Evolutionary conservation across 2,888 invertebrate species (phyloP), one percentile per base, ranked within the genome.

Genomic region (Parapristionchus giblindavisi): DNA sequence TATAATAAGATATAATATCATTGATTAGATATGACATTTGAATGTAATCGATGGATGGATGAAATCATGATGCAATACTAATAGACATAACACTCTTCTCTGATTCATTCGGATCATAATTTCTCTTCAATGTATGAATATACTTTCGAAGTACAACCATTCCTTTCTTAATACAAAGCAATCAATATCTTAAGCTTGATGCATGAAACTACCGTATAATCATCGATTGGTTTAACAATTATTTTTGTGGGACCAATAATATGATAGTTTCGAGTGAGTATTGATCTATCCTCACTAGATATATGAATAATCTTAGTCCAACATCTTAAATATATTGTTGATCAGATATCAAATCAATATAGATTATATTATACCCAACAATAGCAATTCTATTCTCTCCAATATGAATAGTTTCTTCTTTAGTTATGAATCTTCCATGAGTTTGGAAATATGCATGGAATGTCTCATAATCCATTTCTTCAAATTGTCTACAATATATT

Each of bases 41-140:
- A n/a, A n/a, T n/a, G n/a, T n/a, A n/a, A n/a, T n/a, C n/a, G n/a
- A n/a, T n/a, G n/a, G n/a, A n/a, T n/a, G n/a, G n/a, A n/a, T n/a
- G n/a, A n/a, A n/a, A n/a, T n/a, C n/a, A n/a, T n/a, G n/a, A n/a
- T n/a, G 43, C 63, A 2, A 65, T 65, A 24, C 43, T 52, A 24
- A 68, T 68, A n/a, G 68, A 68, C 3, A 68, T 32, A 21, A 68
- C 68, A 68, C 68, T 68, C 68, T 68, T 68, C 51, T 68, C 68
- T 14, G 43, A 43, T 29, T 65, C 63, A 17, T 43, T 65, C 52
- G 32, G 52, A 14, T 51, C 68, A 34, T 29, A 52, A n/a, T 43
- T 68, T 24, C 36, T 52, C 68, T n/a, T 68, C 34, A 52, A 68
- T 34, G 68, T 48, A 48, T 48, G 68, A 8, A 29, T 21, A 21